Conservation (phyloP, 2,113 vertebrate genomes). For the Galemys pyrenaicus region DNA sequence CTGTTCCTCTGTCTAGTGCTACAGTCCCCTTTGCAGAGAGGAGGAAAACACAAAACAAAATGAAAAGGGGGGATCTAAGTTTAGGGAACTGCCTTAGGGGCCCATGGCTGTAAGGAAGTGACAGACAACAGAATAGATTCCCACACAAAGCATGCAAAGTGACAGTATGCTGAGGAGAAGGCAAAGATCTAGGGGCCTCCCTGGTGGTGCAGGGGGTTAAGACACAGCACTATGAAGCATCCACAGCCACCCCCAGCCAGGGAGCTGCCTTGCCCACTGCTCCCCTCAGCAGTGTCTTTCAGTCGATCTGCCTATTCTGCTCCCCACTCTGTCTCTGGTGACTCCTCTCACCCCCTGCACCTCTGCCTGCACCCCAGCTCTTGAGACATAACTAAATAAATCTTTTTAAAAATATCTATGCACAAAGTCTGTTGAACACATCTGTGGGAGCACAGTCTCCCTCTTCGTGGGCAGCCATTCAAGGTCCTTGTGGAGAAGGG, state of each 20-base stretch:
- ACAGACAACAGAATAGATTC: background rate
- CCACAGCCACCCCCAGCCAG: too few relatives aligned
- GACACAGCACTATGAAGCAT: too few relatives aligned
- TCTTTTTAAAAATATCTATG: too few relatives aligned
- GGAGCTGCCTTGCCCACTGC: too few relatives aligned
- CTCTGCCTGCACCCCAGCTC: too few relatives aligned
- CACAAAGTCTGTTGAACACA: background rate
- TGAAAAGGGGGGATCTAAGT: background rate
- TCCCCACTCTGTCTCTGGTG: too few relatives aligned
- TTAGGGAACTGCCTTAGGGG: background rate
- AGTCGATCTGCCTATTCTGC: too few relatives aligned
- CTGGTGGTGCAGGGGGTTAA: too few relatives aligned
- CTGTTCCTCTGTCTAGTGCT: background rate
- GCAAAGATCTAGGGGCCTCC: too few relatives aligned
- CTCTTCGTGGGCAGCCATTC: background rate
- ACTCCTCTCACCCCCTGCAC: too few relatives aligned
- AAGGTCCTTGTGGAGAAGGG: background rate
- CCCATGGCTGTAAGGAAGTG: background rate
- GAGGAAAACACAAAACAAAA: background rate
- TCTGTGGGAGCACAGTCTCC: background rate
- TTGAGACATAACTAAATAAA: too few relatives aligned
- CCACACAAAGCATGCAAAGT: background rate
- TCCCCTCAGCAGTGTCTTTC: too few relatives aligned
- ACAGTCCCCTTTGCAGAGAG: background rate
- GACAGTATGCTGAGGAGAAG: background rate